Base-by-base conservation (phyloP, 64 coral and sea anemone genomes). In the Porites australiensis region DNA sequence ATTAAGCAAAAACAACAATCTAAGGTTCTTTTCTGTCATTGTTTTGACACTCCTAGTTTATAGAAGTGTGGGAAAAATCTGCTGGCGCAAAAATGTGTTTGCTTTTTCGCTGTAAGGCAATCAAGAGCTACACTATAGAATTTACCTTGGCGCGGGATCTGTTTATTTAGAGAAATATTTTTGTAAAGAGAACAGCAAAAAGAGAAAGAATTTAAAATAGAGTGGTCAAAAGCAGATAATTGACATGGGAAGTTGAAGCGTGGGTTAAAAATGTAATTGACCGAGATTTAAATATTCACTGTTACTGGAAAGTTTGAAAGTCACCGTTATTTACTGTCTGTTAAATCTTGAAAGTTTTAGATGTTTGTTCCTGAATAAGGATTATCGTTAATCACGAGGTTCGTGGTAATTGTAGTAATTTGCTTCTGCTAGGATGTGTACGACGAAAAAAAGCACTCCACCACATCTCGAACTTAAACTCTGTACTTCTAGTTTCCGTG, bases 51-150 rank as follows among this genome's bases (percentile, higher is more conserved):
- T 20, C 54, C 1, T 50, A 50, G 12, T 57, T 57, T 57, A 7
- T 9, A 12, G 54, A 9, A 12, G 54, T 12, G 12, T 57, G 54
- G 54, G 54, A 57, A 57, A 55, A 57, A 57, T 9, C 54, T 57
- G 54, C 7, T 9, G 54, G 7, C 18, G 62, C 4, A 64, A 64
- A 2, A 4, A 64, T 64, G 19, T 55, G 16, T 78, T 78, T 78
- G 75, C 75, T 78, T 78, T 78, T 78, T 53, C 16, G 51, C 18
- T 78, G 47, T 57, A 58, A 78, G 21, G 18, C 55, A 78, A 78
- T 78, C 23, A 51, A 78, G 7, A 19, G 10, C 8, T 19, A 21
- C 22, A 19, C 54, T 51, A 21, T 50, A 8, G 9, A 14, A n/a
- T 80, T 60, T 45, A 60, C 11, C 47, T 84, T 68, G 44, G 62